Conservation (phyloP, 2,888 invertebrate genomes). For the Rhingia rostrata region DNA sequence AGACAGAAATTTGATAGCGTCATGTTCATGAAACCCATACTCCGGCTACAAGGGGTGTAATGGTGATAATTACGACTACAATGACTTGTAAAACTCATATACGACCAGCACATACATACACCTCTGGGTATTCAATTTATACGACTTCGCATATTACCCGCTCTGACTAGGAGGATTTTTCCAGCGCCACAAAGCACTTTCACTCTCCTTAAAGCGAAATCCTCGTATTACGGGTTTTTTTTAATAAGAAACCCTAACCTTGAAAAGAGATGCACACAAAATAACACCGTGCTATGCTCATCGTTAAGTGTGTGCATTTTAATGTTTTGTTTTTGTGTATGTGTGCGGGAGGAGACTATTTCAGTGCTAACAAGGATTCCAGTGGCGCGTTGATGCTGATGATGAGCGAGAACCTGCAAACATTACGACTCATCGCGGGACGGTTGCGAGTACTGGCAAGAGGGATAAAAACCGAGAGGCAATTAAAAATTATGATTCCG, state of each 20-base stretch:
- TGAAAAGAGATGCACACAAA: conserved; percentile 38
- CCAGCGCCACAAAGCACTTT: conserved; percentile 28
- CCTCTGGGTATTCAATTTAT: conserved; percentile 56
- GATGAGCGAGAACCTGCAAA: not conserved
- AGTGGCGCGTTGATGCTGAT: conserved; percentile 9
- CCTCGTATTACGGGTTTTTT: conserved; percentile 30
- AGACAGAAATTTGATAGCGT: conserved; percentile 56
- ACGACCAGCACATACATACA: conserved; percentile 15
- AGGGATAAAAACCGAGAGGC: conserved; percentile 57
- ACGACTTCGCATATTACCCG: conserved; percentile 59
- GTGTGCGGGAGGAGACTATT: conserved; percentile 38
- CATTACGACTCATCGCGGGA: conserved; percentile 23
- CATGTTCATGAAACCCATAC: conserved; percentile 1
- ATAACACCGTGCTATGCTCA: conserved; percentile 12
- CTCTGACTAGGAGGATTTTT: conserved; percentile 37
- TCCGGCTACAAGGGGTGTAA: conserved; percentile 7
- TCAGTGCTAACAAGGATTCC: conserved; percentile 60
- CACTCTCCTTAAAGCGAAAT: conserved; percentile 16
- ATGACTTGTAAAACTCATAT: conserved; percentile 32
- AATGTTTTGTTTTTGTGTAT: conserved; percentile 47
- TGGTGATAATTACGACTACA: conserved; percentile 28
- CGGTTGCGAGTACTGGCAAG: conserved; percentile 8
- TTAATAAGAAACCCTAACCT: conserved; percentile 54
- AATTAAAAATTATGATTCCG: conserved; percentile 67
- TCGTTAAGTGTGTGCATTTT: conserved; percentile 61